Conservation (phyloP, 2,113 vertebrate genomes). For the Gnathochromis pfefferi region DNA sequence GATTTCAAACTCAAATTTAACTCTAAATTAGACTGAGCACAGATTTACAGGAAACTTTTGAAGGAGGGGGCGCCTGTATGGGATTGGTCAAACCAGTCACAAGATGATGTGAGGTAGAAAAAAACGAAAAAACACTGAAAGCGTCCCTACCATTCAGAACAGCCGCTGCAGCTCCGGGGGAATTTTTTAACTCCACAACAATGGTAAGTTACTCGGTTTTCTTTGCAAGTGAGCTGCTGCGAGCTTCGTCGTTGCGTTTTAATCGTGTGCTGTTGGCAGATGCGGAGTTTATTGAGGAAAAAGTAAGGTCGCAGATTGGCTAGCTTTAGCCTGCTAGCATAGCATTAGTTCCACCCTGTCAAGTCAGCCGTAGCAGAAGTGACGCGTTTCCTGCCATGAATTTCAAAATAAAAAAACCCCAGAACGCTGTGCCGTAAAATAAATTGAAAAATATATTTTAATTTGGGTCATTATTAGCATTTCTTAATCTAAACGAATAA, state of each 20-base stretch:
- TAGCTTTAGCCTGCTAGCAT: slow-evolving; percentile 47
- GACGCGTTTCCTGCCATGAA: background rate
- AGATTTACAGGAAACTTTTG: background rate
- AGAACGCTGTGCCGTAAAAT: background rate
- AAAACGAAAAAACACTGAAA: slow-evolving; percentile 24
- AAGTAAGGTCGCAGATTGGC: background rate
- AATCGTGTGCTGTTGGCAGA: background rate
- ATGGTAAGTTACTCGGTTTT: slow-evolving; percentile 61
- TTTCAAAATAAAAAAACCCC: background rate
- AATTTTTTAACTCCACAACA: slow-evolving; percentile 32
- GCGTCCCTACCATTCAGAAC: slow-evolving; percentile 29
- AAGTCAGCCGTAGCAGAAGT: background rate
- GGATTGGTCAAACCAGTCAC: slow-evolving; percentile 63
- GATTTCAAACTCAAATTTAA: background rate
- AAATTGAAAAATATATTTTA: background rate
- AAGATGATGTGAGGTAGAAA: slow-evolving; percentile 43
- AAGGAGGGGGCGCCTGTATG: background rate
- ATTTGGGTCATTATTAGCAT: background rate
- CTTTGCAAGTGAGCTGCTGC: fast-evolving
- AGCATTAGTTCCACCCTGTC: slow-evolving; percentile 58
- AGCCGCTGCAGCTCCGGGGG: slow-evolving; percentile 37
- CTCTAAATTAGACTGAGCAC: background rate
- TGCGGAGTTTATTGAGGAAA: background rate
- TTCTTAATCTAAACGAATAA: background rate
- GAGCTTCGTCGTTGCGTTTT: background rate